Percentiles rank a stretch among this genome's conserved stretches.
Evolutionary conservation across 2,888 invertebrate species (phyloP).

Genomic region (Julus scanicus): DNA sequence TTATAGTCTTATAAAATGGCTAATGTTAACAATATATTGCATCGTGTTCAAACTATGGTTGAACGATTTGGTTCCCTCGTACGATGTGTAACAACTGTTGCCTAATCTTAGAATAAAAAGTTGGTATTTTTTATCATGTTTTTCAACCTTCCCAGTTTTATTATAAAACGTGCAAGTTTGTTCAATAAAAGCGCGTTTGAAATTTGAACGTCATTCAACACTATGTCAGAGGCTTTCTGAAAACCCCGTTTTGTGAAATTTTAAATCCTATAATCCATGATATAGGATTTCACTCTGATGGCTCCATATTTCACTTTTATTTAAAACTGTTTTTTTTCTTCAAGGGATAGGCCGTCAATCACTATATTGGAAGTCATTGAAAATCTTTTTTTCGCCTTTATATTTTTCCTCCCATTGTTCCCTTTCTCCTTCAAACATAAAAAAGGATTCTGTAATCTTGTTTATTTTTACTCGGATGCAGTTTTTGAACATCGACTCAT

Average conservation of each 20-base stretch:
- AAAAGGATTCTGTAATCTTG: slow-evolving; percentile 19
- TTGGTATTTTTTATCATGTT: too few species aligned
- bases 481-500: slow-evolving; percentile 13
- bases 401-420: neutral
- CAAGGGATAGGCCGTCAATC: neutral
- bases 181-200: neutral
- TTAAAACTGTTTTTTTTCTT: neutral
- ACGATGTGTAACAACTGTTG: too few species aligned
- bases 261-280: neutral
- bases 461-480: slow-evolving; percentile 30
- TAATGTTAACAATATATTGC: too few species aligned
- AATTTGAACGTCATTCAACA: slow-evolving; percentile 9
- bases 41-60: too few species aligned
- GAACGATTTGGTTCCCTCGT: too few species aligned
- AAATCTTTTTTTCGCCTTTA: slow-evolving; percentile 18
- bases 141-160: neutral
- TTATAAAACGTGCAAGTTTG: neutral
- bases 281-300: neutral
- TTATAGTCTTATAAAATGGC: too few species aligned
- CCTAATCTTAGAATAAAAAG: too few species aligned
- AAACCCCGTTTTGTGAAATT: slow-evolving; percentile 14
- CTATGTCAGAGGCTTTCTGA: neutral
- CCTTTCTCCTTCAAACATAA: slow-evolving; percentile 2
- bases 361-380: slow-evolving; percentile 19
- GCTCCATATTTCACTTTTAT: slow-evolving; percentile 22